Evolutionary conservation across 2,113 vertebrate genomes (phyloP), one percentile per base, ranked within the genome.

Genomic region (Calyptommatus sinebrachiatus): DNA sequence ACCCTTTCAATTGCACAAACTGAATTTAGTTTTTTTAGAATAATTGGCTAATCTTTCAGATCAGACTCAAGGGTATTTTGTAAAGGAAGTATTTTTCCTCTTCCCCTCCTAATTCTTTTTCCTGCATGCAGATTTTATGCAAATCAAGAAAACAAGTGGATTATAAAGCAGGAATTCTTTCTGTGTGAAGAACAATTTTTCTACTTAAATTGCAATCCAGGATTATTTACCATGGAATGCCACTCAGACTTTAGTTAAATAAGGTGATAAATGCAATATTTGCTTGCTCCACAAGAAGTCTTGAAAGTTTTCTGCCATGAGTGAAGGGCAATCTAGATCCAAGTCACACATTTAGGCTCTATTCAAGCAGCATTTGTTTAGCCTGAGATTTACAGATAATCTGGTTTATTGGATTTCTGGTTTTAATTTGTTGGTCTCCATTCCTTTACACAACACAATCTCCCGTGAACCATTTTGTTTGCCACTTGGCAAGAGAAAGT

Each of bases 141-240:
- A 62, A 69, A 75, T 75, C 35, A 60, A 18, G 61, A 11, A 74
- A 81, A 41, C 66, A 70, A 48, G 65, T n/a, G 26, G 65, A 29
- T 75, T 69, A 48, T 65, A 21, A 65, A 71, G 50, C 41, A 61
- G 50, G 65, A 8, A 3, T n/a, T 9, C 48, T 67, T 14, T 70
- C 22, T n/a, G 18, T 76, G n/a, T 31, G 41, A 31, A 26, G 69
- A 79, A 79, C 65, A 73, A 10, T 50, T 79, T 74, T 61, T 60
- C 50, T 65, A 57, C 18, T n/a, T 61, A 75, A 61, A 11, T 20
- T 46, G 31, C 35, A 31, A 18, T 28, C 45, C n/a, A 61, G 63
- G 63, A 75, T 81, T 75, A 69, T 61, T 68, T 75, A 48, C 53
- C 21, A 11, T 28, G 41, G 31, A 81, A 68, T 16, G 71, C 16